Percentiles rank a stretch among this genome's conserved stretches.
These are phyloP conservation scores for Meiosimyza platycephala DNA, from an alignment of 2,888 invertebrate genomes.

Conservation along the genomic window DNA sequence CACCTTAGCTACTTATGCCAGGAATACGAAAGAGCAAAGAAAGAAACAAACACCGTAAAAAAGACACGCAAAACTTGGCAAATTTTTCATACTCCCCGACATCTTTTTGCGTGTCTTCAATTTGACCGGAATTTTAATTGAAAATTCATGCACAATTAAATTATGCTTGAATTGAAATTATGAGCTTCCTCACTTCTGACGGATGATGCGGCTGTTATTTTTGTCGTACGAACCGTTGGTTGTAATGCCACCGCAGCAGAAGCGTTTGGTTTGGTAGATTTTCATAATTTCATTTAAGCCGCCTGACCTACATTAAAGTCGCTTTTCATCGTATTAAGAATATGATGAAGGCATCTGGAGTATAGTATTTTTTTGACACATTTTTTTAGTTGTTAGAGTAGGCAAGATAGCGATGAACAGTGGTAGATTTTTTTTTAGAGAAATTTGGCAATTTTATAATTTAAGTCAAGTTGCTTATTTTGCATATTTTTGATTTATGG, in stretches of 20 bases:
- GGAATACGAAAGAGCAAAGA: background rate
- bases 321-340: background rate
- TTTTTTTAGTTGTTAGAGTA: too few relatives aligned
- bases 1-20: background rate
- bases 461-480: too few relatives aligned
- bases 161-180: constrained; percentile 43
- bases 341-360: too few relatives aligned
- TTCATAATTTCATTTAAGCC: constrained; percentile 21
- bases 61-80: constrained; percentile 1
- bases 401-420: too few relatives aligned
- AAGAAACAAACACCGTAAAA: background rate
- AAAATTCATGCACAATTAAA: constrained; percentile 59
- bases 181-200: constrained; percentile 29
- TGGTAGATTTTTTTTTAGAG: too few relatives aligned
- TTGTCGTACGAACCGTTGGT: background rate
- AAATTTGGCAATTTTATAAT: too few relatives aligned
- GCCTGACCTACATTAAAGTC: constrained; percentile 19
- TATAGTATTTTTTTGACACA: too few relatives aligned
- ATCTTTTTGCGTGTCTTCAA: background rate
- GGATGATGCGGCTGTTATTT: constrained; percentile 2
- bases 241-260: background rate
- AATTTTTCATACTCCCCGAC: background rate
- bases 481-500: too few relatives aligned
- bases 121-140: constrained; percentile 56
- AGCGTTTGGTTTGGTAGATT: background rate